Percentiles rank a stretch among this genome's conserved stretches.
Conservation (phyloP, 2,888 invertebrate species). For the Tetrapedia diversipes region DNA sequence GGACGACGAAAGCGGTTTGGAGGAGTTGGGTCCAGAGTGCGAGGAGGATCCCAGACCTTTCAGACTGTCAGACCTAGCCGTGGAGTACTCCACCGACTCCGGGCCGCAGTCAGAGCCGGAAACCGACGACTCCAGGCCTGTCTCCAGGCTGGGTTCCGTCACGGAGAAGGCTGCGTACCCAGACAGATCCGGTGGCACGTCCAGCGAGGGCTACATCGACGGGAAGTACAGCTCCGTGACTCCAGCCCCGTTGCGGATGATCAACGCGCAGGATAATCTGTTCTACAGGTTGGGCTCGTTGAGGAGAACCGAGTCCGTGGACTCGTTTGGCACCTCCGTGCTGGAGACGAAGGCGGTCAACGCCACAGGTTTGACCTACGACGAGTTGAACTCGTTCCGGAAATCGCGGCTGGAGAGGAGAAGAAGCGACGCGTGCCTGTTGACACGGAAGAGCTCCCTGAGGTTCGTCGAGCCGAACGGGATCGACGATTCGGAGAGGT, state of each 20-base stretch:
- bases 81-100: slow-evolving; percentile 79
- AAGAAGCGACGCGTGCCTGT: slow-evolving; percentile 73
- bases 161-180: slow-evolving; percentile 74
- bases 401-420: slow-evolving; percentile 51
- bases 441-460: slow-evolving; percentile 69
- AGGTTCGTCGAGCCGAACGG: slow-evolving; percentile 65
- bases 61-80: slow-evolving; percentile 77
- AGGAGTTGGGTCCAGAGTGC: slow-evolving; percentile 63
- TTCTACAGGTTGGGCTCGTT: slow-evolving; percentile 46
- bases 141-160: slow-evolving; percentile 76
- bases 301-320: slow-evolving; percentile 51
- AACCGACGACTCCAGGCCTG: slow-evolving; percentile 78
- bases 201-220: slow-evolving; percentile 72
- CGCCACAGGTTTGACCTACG: slow-evolving; percentile 31
- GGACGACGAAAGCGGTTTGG: slow-evolving; percentile 66
- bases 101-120: slow-evolving; percentile 80
- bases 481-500: slow-evolving; percentile 22
- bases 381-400: slow-evolving; percentile 23
- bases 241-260: slow-evolving; percentile 55
- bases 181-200: slow-evolving; percentile 73
- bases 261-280: slow-evolving; percentile 45
- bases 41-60: slow-evolving; percentile 72
- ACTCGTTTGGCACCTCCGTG: slow-evolving; percentile 34
- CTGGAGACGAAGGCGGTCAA: slow-evolving; percentile 25
- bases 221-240: slow-evolving; percentile 61